Evolutionary conservation across 2,113 vertebrate genomes (phyloP), one percentile per base, ranked within the genome.

Genomic region (Phoenicopterus ruber): DNA sequence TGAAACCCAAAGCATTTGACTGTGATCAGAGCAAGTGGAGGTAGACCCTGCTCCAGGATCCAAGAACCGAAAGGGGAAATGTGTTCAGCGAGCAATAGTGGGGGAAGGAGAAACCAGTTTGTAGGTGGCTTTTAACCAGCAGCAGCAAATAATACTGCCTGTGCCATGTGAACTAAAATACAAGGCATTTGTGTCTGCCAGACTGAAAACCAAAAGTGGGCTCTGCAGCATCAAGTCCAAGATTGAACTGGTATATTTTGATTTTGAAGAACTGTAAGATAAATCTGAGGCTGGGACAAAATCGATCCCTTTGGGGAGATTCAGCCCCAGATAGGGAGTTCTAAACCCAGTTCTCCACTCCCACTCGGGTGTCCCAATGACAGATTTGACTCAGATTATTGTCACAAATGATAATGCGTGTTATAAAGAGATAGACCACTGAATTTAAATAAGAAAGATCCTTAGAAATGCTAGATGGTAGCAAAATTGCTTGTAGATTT

Each of bases 241-340:
- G 32, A 38, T 2, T 50, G 49, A 86, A 57, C 13, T 74, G 19
- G 11, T 14, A 5, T 85, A 18, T 79, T 90, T 67, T 79, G 66
- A 18, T 79, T 90, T 67, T 79, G 71, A 83, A 82, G 74, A 90
- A 40, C 25, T n/a, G 7, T 34, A 69, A 62, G 26, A 46, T n/a
- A 63, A 42, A 69, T 20, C 40, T 73, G 55, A 65, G 65, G 32
- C 9, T 61, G 34, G 54, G 18, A 62, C 36, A 72, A 38, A 24
- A 6, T 25, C 0, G 0, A 9, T 62, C 40, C 9, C 10, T 83
- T 67, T 28, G n/a, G 17, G 17, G 54, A 81, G 28, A 47, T 73
- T 78, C 31, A 74, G 34, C 18, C 21, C 17, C 28, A 71, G 46
- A 70, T 0, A 36, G 14, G 46, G 46, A 78, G 49, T 66, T 42